These are phyloP conservation scores for Scaeva pyrastri DNA, from an alignment of 2,888 invertebrate genomes.

Conservation along the genomic window DNA sequence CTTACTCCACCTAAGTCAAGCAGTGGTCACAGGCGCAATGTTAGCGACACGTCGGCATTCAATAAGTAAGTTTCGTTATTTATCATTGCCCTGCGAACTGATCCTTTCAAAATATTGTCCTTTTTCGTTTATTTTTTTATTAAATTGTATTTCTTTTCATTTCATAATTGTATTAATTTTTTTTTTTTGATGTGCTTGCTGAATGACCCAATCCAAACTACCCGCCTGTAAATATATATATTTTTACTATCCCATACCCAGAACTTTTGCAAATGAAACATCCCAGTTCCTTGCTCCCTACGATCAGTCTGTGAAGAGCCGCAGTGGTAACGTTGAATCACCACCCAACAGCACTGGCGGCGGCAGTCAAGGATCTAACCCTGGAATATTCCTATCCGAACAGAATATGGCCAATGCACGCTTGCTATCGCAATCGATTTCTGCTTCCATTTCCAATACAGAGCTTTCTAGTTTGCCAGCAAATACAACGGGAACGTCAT, in stretches of 20 bases:
- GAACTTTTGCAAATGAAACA: conserved; percentile 90
- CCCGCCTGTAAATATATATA: background rate
- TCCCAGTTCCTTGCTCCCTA: conserved; percentile 90
- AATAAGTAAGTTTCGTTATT: conserved; percentile 87
- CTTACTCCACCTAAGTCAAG: conserved; percentile 81
- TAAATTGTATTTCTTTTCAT: conserved; percentile 70
- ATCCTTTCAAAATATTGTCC: conserved; percentile 55
- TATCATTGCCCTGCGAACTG: conserved; percentile 51
- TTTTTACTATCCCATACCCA: conserved; percentile 81
- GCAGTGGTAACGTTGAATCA: conserved; percentile 79
- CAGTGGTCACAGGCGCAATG: conserved; percentile 89
- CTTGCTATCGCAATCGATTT: conserved; percentile 77
- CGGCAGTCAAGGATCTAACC: conserved; percentile 80
- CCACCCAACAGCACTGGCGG: conserved; percentile 71
- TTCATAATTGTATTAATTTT: conserved; percentile 60
- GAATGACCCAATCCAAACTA: conserved; percentile 41
- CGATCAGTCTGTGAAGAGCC: conserved; percentile 87
- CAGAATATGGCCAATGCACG: conserved; percentile 77
- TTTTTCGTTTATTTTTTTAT: conserved; percentile 59
- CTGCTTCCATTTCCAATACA: conserved; percentile 80
- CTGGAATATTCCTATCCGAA: conserved; percentile 81
- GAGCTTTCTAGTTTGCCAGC: conserved; percentile 73
- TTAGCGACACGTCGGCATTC: conserved; percentile 93
- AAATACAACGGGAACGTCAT: conserved; percentile 59
- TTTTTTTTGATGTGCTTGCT: conserved; percentile 57